These are phyloP conservation scores for Tipula unca DNA, from an alignment of 2,888 invertebrate genomes.

Conservation along the genomic window DNA sequence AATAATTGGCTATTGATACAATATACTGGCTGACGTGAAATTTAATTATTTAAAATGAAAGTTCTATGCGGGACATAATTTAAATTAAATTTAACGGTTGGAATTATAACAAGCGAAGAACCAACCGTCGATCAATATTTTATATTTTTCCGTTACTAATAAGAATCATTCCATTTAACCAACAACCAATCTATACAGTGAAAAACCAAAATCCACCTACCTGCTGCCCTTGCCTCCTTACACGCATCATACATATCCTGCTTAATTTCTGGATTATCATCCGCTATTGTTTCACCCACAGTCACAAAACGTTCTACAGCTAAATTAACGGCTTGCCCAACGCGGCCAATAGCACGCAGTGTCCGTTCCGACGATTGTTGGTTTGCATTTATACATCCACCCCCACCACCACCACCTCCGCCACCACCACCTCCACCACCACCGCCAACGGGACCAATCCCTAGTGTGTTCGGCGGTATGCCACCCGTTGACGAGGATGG, in stretches of 20 bases:
- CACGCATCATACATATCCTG: slow-evolving; percentile 98
- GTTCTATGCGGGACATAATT: too few relatives aligned
- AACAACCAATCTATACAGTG: background rate
- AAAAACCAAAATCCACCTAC: slow-evolving; percentile 45
- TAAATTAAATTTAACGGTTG: too few relatives aligned
- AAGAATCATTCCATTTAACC: background rate
- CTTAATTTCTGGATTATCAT: slow-evolving; percentile 94
- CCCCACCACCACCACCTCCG: background rate
- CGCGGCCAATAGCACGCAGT: slow-evolving; percentile 71
- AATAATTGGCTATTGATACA: too few relatives aligned
- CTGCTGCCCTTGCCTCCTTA: slow-evolving; percentile 91
- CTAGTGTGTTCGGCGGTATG: background rate
- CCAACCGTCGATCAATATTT: too few relatives aligned
- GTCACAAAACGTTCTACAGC: slow-evolving; percentile 97
- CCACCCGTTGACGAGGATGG: slow-evolving; percentile 3
- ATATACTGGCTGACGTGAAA: too few relatives aligned
- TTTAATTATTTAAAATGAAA: too few relatives aligned
- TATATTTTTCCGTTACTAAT: too few relatives aligned
- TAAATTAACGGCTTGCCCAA: slow-evolving; percentile 92
- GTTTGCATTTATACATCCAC: slow-evolving; percentile 23
- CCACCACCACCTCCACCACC: slow-evolving; percentile 39
- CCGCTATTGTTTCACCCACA: slow-evolving; percentile 97
- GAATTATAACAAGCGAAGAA: too few relatives aligned
- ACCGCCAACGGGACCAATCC: background rate
- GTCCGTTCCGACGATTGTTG: slow-evolving; percentile 45